Evolutionary conservation across 2,888 invertebrate species (phyloP).

Genomic region (Atethmia centrago): DNA sequence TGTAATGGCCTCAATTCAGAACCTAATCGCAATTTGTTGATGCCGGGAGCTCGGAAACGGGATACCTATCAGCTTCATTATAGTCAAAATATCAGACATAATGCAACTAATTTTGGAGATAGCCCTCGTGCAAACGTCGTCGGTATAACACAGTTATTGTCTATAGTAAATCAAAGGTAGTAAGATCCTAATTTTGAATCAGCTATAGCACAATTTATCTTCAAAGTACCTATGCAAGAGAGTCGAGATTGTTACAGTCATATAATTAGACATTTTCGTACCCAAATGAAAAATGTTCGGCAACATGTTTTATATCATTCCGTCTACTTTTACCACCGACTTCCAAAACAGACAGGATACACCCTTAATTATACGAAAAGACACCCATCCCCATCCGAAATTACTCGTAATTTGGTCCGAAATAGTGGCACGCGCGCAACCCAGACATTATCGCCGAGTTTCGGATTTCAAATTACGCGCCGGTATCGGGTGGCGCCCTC

Average conservation of each 20-base stretch:
- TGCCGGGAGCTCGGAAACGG: conserved; percentile 30
- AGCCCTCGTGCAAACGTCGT: not conserved
- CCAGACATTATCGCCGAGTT: conserved; percentile 88
- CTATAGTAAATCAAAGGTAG: not conserved
- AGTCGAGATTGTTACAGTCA: not conserved
- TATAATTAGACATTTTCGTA: conserved; percentile 41
- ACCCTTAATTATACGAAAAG: conserved; percentile 74
- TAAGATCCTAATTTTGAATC: not conserved
- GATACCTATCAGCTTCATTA: conserved; percentile 13
- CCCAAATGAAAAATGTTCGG: conserved; percentile 43
- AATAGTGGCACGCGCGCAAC: conserved; percentile 79
- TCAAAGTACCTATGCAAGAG: not conserved
- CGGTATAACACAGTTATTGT: not conserved
- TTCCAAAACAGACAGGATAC: conserved; percentile 68
- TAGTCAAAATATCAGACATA: not conserved
- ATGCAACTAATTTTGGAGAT: conserved; percentile 7
- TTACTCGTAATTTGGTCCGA: conserved; percentile 83
- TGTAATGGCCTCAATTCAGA: conserved; percentile 49
- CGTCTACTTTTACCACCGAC: conserved; percentile 63
- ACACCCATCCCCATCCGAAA: conserved; percentile 78
- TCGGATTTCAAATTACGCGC: conserved; percentile 90
- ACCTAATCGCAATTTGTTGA: conserved; percentile 38
- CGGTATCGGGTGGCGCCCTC: conserved; percentile 89
- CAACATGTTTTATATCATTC: conserved; percentile 67
- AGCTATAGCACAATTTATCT: not conserved